Evolutionary conservation across 2,888 invertebrate genomes (phyloP).

Genomic region (Eupithecia tripunctaria): DNA sequence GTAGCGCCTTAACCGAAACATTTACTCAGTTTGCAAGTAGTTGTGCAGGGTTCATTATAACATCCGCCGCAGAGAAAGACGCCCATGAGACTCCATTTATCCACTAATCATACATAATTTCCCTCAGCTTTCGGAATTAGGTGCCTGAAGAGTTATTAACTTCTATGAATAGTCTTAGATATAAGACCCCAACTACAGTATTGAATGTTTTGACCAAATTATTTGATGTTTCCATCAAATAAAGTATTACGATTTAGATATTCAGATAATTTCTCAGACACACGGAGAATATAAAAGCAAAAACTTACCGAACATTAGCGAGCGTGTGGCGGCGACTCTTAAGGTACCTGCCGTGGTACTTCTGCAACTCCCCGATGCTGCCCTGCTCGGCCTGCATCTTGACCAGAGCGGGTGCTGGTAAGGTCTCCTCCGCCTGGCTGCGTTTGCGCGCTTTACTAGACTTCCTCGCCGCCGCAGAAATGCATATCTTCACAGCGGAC

Average conservation of each 20-base stretch:
- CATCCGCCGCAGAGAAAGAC: neutral
- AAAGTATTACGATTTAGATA: neutral
- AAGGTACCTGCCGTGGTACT: constrained; percentile 93
- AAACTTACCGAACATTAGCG: constrained; percentile 95
- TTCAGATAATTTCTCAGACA: neutral
- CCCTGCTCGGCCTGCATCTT: constrained; percentile 97
- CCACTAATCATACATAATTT: neutral
- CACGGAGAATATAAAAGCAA: neutral
- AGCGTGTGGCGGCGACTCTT: constrained; percentile 94
- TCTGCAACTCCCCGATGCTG: constrained; percentile 94
- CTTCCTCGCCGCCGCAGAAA: constrained; percentile 83
- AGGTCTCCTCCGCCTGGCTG: constrained; percentile 71
- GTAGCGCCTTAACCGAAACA: neutral
- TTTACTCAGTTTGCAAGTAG: neutral
- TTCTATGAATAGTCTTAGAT: neutral
- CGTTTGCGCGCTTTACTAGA: constrained; percentile 82
- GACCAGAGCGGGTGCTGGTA: constrained; percentile 71
- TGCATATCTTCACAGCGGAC: constrained; percentile 85
- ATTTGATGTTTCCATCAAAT: neutral
- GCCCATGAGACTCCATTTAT: neutral
- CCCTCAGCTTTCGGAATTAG: neutral
- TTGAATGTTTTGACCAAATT: neutral
- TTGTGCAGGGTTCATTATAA: constrained; percentile 9
- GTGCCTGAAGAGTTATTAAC: neutral
- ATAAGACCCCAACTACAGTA: neutral